Evolutionary conservation across 2,888 invertebrate species (phyloP).

Genomic region (Dioctria rufipes): DNA sequence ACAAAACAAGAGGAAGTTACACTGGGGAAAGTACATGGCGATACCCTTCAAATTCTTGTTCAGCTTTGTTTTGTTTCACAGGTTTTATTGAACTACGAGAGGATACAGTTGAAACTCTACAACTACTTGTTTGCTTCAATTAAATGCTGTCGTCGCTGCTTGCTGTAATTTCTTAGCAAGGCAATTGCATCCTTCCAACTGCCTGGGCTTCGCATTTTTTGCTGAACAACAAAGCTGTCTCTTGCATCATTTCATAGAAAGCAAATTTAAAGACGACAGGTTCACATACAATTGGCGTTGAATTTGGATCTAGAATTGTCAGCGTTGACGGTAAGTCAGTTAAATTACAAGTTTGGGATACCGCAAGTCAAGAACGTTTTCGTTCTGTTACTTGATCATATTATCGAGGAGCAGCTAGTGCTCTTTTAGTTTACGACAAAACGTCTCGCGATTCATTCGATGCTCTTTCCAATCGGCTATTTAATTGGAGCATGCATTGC

Average conservation of each 20-base stretch:
- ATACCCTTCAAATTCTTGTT: conserved; percentile 87
- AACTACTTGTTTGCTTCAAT: conserved; percentile 90
- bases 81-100: conserved; percentile 82
- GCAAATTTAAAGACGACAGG: conserved; percentile 82
- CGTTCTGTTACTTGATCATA: conserved; percentile 74
- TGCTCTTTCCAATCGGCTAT: conserved; percentile 91
- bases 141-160: conserved; percentile 88
- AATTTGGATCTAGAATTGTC: conserved; percentile 89
- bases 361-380: conserved; percentile 65
- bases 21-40: conserved; percentile 87
- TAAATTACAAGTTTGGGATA: conserved; percentile 86
- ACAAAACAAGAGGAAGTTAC: conserved; percentile 87
- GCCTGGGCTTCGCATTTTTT: conserved; percentile 93
- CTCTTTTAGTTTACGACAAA: conserved; percentile 86
- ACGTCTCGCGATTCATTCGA: too few relatives aligned
- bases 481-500: conserved; percentile 95
- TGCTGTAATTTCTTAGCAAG: conserved; percentile 92
- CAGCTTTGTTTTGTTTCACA: conserved; percentile 82
- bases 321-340: conserved; percentile 88
- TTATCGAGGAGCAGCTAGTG: conserved; percentile 92
- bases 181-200: conserved; percentile 92
- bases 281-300: conserved; percentile 75
- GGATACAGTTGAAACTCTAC: conserved; percentile 91
- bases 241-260: conserved; percentile 87
- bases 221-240: conserved; percentile 94